phyloP scores from a whole-genome alignment of 2,113 vertebrate genomes.

The Cyprinodon tularosa region DNA sequence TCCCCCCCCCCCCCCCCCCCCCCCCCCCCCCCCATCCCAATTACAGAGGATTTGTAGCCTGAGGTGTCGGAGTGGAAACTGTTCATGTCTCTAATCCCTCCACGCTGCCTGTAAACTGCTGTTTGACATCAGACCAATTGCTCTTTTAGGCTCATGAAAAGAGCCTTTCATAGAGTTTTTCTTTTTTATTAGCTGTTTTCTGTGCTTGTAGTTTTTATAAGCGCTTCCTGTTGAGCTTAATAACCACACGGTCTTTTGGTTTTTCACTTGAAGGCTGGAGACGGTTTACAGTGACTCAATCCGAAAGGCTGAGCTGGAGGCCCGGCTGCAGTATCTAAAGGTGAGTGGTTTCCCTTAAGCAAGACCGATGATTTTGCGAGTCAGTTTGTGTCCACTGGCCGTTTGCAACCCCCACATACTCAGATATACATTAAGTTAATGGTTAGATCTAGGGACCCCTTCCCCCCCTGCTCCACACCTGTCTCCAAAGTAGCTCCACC shows the following conservation, averaged over 20 bases:
- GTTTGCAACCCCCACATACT: conserved; percentile 11
- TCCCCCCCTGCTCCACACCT: conserved; percentile 48
- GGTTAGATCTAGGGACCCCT: conserved; percentile 29
- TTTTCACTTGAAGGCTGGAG: conserved; percentile 81
- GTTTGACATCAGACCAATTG: conserved; percentile 22
- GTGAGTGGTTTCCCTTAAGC: conserved; percentile 65
- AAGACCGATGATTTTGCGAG: not conserved
- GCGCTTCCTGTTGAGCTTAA: conserved; percentile 38
- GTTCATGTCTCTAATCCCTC: conserved; percentile 19
- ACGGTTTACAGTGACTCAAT: conserved; percentile 90
- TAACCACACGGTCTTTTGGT: conserved; percentile 36
- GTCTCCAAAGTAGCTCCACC: conserved; percentile 57
- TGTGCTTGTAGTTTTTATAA: conserved; percentile 15
- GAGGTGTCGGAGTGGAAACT: conserved; percentile 50
- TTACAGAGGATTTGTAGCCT: conserved; percentile 27
- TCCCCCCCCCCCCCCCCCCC: not conserved
- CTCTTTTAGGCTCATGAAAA: conserved; percentile 40
- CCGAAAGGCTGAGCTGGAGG: conserved; percentile 90
- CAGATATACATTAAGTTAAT: conserved; percentile 21
- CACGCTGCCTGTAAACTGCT: conserved; percentile 40
- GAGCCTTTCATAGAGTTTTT: conserved; percentile 40
- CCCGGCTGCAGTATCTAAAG: conserved; percentile 94
- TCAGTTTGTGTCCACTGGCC: conserved; percentile 12
- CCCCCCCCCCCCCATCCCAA: conserved; percentile 2
- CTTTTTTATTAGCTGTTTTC: conserved; percentile 1